A percentile compares a stretch with the other conserved stretches of the same genome.
These are phyloP conservation scores for Beroe forskalii DNA, from an alignment of 37 sponge, comb jelly and placozoan species.

Conservation along the genomic window DNA sequence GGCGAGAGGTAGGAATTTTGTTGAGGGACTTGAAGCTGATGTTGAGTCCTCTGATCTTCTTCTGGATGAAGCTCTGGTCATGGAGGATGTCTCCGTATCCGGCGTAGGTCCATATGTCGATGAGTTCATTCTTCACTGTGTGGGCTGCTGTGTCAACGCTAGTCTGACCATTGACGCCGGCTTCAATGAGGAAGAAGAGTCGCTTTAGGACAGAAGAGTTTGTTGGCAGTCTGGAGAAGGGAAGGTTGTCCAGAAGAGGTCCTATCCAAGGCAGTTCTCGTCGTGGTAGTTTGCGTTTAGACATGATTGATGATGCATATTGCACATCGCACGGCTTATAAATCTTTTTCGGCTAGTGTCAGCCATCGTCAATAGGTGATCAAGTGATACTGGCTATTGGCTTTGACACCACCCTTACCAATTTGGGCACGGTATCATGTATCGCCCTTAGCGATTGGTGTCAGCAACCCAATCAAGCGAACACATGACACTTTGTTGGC, in stretches of 20 bases:
- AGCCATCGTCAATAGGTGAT: too few species aligned
- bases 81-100: constrained; percentile 16
- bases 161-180: background rate
- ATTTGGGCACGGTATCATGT: too few species aligned
- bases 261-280: background rate
- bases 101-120: constrained; percentile 1
- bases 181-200: background rate
- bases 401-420: too few species aligned
- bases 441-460: too few species aligned
- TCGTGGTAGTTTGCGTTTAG: background rate
- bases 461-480: too few species aligned
- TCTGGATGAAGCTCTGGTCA: background rate
- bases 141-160: background rate
- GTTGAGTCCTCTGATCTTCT: background rate
- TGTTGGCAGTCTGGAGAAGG: constrained; percentile 2
- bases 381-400: too few species aligned
- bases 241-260: background rate
- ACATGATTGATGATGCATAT: background rate
- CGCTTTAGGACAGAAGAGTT: background rate
- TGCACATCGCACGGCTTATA: too few species aligned
- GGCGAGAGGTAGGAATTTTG: background rate
- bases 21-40: background rate
- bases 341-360: too few species aligned
- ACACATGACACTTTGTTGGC: too few species aligned
- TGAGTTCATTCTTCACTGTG: background rate